Percentiles rank a stretch among this genome's conserved stretches.
These are phyloP conservation scores for Thamnophis sirtalis DNA, from an alignment of 2,113 vertebrate species.

Conservation along the genomic window DNA sequence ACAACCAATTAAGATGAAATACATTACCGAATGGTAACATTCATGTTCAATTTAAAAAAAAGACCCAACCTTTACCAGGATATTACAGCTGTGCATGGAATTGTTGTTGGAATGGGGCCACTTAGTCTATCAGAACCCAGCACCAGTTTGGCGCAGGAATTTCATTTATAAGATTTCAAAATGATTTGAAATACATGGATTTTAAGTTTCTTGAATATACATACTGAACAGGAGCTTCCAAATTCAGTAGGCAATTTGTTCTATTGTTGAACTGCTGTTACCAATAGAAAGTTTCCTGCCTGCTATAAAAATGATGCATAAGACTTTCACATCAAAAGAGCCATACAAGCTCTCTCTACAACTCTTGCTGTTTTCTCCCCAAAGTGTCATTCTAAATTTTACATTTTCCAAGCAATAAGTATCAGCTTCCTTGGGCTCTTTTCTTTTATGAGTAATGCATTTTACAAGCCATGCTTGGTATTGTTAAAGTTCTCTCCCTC, in stretches of 20 bases:
- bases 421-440: neutral
- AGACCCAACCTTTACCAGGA: neutral
- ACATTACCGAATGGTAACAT: constrained; percentile 20
- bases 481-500: neutral
- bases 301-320: neutral
- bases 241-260: neutral
- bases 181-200: neutral
- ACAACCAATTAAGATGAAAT: constrained; percentile 19
- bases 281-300: neutral
- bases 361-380: neutral
- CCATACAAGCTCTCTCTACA: neutral
- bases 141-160: neutral
- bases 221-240: neutral
- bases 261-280: neutral
- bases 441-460: neutral
- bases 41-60: neutral
- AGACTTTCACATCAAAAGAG: neutral
- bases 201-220: neutral
- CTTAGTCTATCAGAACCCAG: neutral
- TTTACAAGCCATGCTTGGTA: neutral
- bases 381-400: neutral
- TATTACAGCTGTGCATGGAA: neutral
- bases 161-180: neutral
- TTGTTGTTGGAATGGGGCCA: neutral
- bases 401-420: neutral